Evolutionary conservation across 2,113 vertebrate genomes (phyloP).

Genomic region (Tricholaema leucomelas): DNA sequence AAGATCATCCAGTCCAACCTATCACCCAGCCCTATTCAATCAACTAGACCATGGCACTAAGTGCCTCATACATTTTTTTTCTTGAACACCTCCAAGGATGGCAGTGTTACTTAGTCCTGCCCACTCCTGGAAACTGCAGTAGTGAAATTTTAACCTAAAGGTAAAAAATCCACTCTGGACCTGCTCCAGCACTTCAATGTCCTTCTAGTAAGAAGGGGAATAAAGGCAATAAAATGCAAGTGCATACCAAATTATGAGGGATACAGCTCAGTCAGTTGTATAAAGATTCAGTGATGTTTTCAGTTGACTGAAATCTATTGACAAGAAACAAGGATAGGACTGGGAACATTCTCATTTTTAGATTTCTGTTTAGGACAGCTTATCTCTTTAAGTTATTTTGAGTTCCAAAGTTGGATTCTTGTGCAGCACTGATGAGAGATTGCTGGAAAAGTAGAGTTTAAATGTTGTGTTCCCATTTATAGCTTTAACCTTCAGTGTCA

Average conservation of each 20-base stretch:
- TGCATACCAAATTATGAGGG: not conserved
- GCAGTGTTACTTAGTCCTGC: too few relatives aligned
- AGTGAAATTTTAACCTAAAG: too few relatives aligned
- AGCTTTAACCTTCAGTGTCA: not conserved
- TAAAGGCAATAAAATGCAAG: constrained; percentile 22
- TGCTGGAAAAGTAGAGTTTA: not conserved
- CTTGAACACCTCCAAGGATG: too few relatives aligned
- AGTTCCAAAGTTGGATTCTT: not conserved
- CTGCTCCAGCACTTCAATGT: too few relatives aligned
- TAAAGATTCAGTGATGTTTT: not conserved
- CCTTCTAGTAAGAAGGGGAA: not conserved
- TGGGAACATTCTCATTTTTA: not conserved
- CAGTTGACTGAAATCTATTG: not conserved
- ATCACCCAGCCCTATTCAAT: too few relatives aligned
- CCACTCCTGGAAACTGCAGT: too few relatives aligned
- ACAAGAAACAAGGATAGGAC: not conserved
- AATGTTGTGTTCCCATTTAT: not conserved
- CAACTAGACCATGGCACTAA: too few relatives aligned
- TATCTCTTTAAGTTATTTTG: not conserved
- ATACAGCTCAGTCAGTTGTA: not conserved
- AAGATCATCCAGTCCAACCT: too few relatives aligned
- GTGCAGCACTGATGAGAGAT: not conserved
- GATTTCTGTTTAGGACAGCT: not conserved
- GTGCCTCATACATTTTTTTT: too few relatives aligned
- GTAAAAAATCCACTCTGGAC: too few relatives aligned